Evolutionary conservation across 1,140 invertebrate genomes (phyloP).

Genomic region (Cotesia typhae): DNA sequence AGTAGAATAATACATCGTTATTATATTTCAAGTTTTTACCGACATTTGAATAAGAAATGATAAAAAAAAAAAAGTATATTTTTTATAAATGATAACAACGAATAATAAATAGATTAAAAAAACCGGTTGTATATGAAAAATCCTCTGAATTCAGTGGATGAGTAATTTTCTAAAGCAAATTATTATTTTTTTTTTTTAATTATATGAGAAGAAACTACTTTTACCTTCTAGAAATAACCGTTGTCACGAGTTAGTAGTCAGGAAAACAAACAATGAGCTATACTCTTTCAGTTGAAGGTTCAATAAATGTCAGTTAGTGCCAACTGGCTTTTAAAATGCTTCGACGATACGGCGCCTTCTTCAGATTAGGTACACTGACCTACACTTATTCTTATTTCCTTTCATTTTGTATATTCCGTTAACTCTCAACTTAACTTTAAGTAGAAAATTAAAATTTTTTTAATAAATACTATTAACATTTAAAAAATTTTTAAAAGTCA

Average conservation of each 20-base stretch:
- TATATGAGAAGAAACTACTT: neutral
- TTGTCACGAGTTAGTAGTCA: neutral
- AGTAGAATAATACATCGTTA: no score
- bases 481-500: no score
- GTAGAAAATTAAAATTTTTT: no score
- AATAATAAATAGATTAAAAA: neutral
- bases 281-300: neutral
- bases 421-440: neutral
- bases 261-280: constrained; percentile 9
- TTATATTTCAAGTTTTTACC: no score
- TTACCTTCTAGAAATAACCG: neutral
- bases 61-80: no score
- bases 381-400: constrained; percentile 23
- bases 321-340: constrained; percentile 45
- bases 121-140: constrained; percentile 4
- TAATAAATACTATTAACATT: no score
- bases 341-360: constrained; percentile 34
- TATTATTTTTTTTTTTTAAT: no score
- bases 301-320: constrained; percentile 50
- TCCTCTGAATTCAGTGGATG: neutral
- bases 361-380: constrained; percentile 41
- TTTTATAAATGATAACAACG: no score
- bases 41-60: no score
- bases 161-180: no score
- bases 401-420: neutral